Conservation (phyloP, 2,797 vertebrate genomes). For the Etheostoma perlongum region DNA sequence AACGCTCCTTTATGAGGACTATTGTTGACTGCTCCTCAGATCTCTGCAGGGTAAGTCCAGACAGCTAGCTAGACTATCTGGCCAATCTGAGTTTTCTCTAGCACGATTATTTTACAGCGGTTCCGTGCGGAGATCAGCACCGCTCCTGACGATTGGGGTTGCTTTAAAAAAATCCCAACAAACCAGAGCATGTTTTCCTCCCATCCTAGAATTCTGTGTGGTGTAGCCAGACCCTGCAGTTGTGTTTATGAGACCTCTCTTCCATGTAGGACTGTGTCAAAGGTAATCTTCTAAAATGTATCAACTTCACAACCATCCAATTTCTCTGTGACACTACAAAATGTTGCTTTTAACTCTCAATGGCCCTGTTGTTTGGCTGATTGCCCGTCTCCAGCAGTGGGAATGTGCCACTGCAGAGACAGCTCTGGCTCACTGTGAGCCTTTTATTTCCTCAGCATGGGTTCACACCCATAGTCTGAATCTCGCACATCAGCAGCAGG, state of each 20-base stretch:
- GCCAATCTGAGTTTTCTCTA: too few species aligned
- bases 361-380: conserved; percentile 27
- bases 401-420: conserved; percentile 66
- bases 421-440: conserved; percentile 48
- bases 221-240: background rate
- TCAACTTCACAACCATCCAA: conserved; percentile 1
- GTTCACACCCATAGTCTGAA: conserved; percentile 69
- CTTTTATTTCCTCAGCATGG: conserved; percentile 58
- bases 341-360: conserved; percentile 29
- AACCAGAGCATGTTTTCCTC: too few species aligned
- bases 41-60: too few species aligned
- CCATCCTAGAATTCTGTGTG: too few species aligned
- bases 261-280: background rate
- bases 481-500: conserved; percentile 77
- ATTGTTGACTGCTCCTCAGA: too few species aligned
- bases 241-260: conserved; percentile 1
- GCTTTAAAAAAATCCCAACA: too few species aligned
- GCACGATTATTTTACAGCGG: too few species aligned
- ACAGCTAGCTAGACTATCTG: too few species aligned
- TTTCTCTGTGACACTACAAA: conserved; percentile 22
- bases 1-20: too few species aligned
- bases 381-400: conserved; percentile 24
- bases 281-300: conserved; percentile 22
- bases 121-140: too few species aligned
- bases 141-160: too few species aligned